Percentiles rank a stretch among this genome's conserved stretches.
phyloP scores from a whole-genome alignment of 2,888 invertebrate genomes.

The Julus scanicus region DNA sequence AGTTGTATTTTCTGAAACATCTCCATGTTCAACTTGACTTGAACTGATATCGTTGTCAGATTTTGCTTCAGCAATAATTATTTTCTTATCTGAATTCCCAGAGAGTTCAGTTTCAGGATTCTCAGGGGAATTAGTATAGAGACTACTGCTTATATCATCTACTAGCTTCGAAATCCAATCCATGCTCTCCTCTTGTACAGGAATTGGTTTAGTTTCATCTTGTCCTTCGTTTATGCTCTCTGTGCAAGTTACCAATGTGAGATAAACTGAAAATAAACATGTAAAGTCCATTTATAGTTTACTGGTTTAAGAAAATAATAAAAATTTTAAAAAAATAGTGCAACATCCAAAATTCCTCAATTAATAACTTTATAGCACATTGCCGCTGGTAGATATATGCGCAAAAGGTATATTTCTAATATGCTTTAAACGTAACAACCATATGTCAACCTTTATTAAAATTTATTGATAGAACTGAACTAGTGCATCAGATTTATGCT shows the following conservation, averaged over 20 bases:
- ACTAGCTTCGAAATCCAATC: constrained; percentile 26
- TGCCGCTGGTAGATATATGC: too few relatives aligned
- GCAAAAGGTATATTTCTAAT: too few relatives aligned
- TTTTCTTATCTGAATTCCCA: not conserved
- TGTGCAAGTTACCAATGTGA: not conserved
- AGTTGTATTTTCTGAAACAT: not conserved
- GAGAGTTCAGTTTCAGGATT: not conserved
- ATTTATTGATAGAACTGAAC: too few relatives aligned
- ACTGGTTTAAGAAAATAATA: too few relatives aligned
- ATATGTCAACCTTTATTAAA: too few relatives aligned
- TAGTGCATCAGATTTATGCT: too few relatives aligned
- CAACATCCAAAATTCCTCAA: too few relatives aligned
- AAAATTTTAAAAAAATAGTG: too few relatives aligned
- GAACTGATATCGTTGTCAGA: not conserved
- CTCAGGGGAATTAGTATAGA: constrained; percentile 14
- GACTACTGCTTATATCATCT: not conserved
- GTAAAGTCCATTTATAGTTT: too few relatives aligned
- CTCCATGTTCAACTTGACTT: not conserved
- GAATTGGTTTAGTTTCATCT: not conserved
- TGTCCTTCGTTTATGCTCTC: not conserved
- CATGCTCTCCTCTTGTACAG: not conserved
- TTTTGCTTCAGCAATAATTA: not conserved
- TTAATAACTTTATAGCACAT: too few relatives aligned
- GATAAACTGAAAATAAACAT: not conserved
- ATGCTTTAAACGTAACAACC: too few relatives aligned